phyloP scores from a whole-genome alignment of 2,113 vertebrate genomes.

The Ia io region DNA sequence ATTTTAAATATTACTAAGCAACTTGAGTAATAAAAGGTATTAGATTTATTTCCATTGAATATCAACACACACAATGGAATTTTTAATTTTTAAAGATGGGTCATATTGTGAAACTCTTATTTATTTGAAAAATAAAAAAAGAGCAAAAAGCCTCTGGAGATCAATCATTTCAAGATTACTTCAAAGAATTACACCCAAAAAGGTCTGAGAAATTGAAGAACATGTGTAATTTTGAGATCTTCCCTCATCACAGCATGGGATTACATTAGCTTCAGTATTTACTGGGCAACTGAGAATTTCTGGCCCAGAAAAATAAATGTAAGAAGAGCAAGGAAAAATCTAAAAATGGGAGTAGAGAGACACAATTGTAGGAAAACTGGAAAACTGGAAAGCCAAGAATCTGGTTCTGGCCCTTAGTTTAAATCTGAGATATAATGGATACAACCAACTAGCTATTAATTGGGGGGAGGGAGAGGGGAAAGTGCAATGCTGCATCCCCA shows the following conservation, averaged over 20 bases:
- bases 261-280: neutral
- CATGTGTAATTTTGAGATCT: neutral
- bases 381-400: neutral
- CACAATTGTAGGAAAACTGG: neutral
- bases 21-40: neutral
- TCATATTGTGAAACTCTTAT: neutral
- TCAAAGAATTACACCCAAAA: neutral
- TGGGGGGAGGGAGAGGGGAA: accelerated
- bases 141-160: neutral
- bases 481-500: neutral
- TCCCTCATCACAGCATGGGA: neutral
- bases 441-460: neutral
- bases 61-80: neutral
- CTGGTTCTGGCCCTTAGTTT: neutral
- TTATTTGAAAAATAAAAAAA: neutral
- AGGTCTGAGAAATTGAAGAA: neutral
- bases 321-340: neutral
- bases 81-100: neutral
- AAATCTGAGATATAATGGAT: neutral
- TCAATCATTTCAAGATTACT: neutral
- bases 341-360: neutral
- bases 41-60: neutral
- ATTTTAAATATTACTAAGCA: neutral
- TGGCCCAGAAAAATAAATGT: neutral
- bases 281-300: neutral